A percentile compares a stretch with the other conserved stretches of the same genome.
phyloP scores from a whole-genome alignment of 2,888 invertebrate genomes.

The Lepidochrysops patricia region DNA sequence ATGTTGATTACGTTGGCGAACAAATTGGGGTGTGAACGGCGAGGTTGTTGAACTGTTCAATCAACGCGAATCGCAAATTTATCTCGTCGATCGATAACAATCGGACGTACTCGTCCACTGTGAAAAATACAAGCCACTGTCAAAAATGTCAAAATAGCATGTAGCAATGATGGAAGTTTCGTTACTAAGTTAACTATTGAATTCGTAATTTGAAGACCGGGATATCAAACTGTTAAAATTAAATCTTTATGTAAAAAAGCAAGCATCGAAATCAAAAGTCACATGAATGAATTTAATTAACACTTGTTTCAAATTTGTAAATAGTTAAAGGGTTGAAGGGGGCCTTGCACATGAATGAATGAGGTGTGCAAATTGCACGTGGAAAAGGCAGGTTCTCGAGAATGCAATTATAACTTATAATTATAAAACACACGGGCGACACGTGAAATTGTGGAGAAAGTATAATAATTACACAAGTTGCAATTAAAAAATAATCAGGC shows the following conservation, averaged over 20 bases:
- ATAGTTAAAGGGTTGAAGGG: not conserved
- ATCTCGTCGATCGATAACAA: slow-evolving; percentile 9
- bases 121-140: not conserved
- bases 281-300: not conserved
- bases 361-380: not conserved
- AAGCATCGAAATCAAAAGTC: not conserved
- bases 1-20: slow-evolving; percentile 1
- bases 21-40: slow-evolving; percentile 10
- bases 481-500: slow-evolving; percentile 13
- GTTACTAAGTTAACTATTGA: not conserved
- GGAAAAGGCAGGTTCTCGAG: not conserved
- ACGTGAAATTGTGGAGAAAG: slow-evolving; percentile 16
- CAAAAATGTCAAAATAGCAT: not conserved
- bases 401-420: slow-evolving; percentile 3
- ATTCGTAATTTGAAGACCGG: not conserved
- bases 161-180: not conserved
- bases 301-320: not conserved
- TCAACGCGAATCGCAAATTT: slow-evolving; percentile 9
- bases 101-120: not conserved
- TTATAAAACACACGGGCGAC: not conserved
- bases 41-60: slow-evolving; percentile 5
- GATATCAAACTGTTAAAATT: not conserved
- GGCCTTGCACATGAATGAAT: not conserved
- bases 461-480: slow-evolving; percentile 14
- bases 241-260: not conserved